Conservation (phyloP, 2,888 invertebrate genomes). For the Isotomurus palustris region DNA sequence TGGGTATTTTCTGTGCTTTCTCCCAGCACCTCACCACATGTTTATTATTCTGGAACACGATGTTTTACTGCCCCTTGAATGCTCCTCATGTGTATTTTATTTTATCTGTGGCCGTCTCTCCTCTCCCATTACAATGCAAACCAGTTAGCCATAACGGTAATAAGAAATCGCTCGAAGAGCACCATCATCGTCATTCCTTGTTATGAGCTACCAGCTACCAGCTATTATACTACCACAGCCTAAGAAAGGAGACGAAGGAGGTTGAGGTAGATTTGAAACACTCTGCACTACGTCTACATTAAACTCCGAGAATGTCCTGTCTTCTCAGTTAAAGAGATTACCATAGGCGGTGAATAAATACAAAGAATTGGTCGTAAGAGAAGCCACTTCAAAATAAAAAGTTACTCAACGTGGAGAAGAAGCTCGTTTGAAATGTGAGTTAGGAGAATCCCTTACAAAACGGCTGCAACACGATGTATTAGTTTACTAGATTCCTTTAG, state of each 20-base stretch:
- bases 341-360: conserved; percentile 12
- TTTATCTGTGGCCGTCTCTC: not conserved
- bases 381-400: conserved; percentile 18
- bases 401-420: conserved; percentile 8
- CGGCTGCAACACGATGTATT: no score
- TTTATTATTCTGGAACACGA: conserved; percentile 1
- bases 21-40: not conserved
- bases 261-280: no score
- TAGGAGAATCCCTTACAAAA: not conserved
- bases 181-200: not conserved
- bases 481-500: no score
- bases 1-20: no score
- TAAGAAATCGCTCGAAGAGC: conserved; percentile 3
- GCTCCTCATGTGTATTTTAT: conserved; percentile 5
- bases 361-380: conserved; percentile 5
- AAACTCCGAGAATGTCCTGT: no score
- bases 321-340: no score
- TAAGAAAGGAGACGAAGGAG: no score
- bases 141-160: conserved; percentile 15
- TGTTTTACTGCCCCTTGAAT: not conserved
- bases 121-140: conserved; percentile 6
- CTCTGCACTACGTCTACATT: no score
- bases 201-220: not conserved
- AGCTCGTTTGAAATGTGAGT: conserved; percentile 18
- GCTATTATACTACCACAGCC: no score